Evolutionary conservation across 2,888 invertebrate species (phyloP), one percentile per base, ranked within the genome.

Genomic region (Creontiades dilutus): DNA sequence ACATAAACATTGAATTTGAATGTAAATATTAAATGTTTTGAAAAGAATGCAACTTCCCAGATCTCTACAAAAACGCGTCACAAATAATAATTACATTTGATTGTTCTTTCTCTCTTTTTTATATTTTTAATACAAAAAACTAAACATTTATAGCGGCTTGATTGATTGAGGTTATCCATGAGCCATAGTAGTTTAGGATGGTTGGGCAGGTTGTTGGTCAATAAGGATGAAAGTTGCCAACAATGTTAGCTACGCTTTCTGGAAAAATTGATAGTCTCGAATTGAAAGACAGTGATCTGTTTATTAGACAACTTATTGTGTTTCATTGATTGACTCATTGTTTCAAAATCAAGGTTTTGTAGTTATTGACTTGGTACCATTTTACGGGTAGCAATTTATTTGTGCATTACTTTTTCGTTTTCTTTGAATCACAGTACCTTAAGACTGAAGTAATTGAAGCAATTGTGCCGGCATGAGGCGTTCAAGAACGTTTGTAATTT

Each of bases 1-100:
- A 88, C 76, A 88, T 76, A 80, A 19, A 75, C 52, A 76, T 46
- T 48, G 37, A 88, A 55, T 27, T 88, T 78, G 78, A 78, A 76
- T 80, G 80, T 88, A 78, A 76, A 68, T 86, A 86, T 48, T 27
- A 16, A 88, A 48, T 80, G 46, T 78, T 47, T 27, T 47, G 80
- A 78, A 78, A 68, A 47, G 78, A 57, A 68, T 68, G 68, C 55
- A 85, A 85, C 85, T 85, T 76, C 46, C 48, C 80, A 88, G 88
- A 88, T 88, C 88, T 88, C 88, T 86, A 16, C 68, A 16, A 57
- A 85, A 52, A 80, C 23, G 80, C 46, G 80, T 46, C n/a, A 46
- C 16, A 46, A 48, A n/a, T 47, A 19, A 28, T 68, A 23, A 19
- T 48, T 11, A 80, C 4, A 46, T 37, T 46, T 27, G 48, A 82